Evolutionary conservation across 2,888 invertebrate genomes (phyloP).

Genomic region (Drosophila quasianomalipes): DNA sequence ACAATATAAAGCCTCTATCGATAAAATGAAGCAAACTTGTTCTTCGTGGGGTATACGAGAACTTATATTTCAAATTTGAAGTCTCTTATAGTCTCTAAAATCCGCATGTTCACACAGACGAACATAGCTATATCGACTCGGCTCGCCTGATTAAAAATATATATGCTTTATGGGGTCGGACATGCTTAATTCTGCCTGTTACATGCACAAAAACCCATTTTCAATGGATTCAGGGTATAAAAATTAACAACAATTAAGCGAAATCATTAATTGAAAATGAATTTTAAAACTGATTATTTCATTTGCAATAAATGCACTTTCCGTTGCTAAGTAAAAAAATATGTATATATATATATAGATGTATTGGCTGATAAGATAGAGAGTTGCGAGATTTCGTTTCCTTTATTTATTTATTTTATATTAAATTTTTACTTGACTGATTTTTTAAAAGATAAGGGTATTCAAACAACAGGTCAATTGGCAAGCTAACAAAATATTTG

Average conservation of each 20-base stretch:
- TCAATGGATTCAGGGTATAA: background rate
- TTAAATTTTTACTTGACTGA: background rate
- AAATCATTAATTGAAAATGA: background rate
- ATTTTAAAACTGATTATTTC: background rate
- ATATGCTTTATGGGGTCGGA: accelerated
- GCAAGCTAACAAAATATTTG: background rate
- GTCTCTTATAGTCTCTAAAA: background rate
- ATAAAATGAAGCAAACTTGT: background rate
- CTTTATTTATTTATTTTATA: background rate
- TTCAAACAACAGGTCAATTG: background rate
- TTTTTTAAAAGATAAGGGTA: background rate
- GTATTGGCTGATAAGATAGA: background rate
- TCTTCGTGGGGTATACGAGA: background rate
- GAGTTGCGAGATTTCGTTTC: background rate
- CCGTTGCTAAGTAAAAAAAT: background rate
- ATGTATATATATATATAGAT: background rate
- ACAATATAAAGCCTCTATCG: background rate
- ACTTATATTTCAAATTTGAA: background rate
- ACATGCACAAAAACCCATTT: background rate
- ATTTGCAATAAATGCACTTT: background rate
- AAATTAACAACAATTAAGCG: background rate
- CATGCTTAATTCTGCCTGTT: background rate
- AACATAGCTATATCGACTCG: background rate
- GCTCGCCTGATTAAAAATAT: background rate
- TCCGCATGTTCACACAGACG: background rate